These are phyloP conservation scores for Stramonita haemastoma DNA, from an alignment of 2,888 invertebrate genomes.

Conservation along the genomic window DNA sequence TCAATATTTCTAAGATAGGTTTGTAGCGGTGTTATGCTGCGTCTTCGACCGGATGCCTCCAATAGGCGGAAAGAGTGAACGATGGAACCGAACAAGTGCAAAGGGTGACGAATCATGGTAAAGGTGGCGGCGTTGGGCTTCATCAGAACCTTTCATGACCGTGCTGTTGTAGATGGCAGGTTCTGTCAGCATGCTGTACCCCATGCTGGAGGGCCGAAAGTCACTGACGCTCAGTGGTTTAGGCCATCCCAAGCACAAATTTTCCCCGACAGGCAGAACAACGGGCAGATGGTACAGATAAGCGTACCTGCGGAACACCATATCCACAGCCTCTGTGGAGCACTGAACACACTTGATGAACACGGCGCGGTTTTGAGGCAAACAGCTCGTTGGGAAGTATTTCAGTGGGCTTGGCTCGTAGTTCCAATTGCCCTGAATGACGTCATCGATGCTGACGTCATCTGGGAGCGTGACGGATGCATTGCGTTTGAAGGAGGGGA, in stretches of 20 bases:
- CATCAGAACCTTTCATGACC: conserved; percentile 66
- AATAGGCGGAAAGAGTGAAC: conserved; percentile 71
- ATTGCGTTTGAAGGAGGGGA: background rate
- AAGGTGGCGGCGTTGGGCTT: conserved; percentile 65
- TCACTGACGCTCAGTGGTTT: conserved; percentile 61
- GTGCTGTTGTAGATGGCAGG: conserved; percentile 71
- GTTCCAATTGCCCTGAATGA: conserved; percentile 17
- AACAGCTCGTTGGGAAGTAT: conserved; percentile 31
- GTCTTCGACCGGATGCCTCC: conserved; percentile 52
- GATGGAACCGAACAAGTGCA: conserved; percentile 69
- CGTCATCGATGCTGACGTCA: background rate
- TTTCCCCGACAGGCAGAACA: conserved; percentile 65
- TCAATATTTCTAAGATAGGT: conserved; percentile 67
- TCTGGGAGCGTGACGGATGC: background rate
- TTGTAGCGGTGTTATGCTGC: conserved; percentile 49
- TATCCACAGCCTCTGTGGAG: conserved; percentile 71
- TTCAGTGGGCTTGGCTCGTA: background rate
- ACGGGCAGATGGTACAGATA: conserved; percentile 67
- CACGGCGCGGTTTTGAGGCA: conserved; percentile 61
- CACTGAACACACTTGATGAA: conserved; percentile 76
- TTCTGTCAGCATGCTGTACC: conserved; percentile 71
- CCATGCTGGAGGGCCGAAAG: conserved; percentile 62
- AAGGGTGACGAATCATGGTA: conserved; percentile 73
- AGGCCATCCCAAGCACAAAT: conserved; percentile 74
- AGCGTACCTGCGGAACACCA: conserved; percentile 70